Conservation (phyloP, 2,113 vertebrate species). For the Spermophilus dauricus region DNA sequence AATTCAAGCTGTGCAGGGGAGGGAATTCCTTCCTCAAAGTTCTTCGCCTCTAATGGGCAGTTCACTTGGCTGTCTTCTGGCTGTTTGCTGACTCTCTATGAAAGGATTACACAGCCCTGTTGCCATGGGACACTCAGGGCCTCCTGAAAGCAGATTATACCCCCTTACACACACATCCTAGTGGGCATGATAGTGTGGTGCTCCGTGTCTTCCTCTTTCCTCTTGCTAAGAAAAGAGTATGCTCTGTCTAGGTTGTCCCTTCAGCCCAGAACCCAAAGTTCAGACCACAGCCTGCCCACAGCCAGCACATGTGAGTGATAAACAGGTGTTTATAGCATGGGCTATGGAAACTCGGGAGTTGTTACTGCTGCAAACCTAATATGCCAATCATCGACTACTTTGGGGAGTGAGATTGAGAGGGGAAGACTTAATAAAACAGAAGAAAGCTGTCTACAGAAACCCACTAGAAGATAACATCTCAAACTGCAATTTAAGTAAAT, state of each 20-base stretch:
- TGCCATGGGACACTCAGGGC: not conserved
- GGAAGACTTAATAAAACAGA: not conserved
- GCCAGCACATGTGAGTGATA: not conserved
- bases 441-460: not conserved
- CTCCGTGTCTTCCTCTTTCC: not conserved
- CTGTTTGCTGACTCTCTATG: not conserved
- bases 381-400: not conserved
- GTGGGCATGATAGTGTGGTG: rapidly evolving
- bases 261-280: not conserved
- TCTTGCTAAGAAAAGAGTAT: not conserved
- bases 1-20: not conserved
- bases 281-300: not conserved
- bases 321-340: not conserved
- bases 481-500: not conserved
- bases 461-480: not conserved
- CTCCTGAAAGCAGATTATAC: not conserved
- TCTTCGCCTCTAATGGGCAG: not conserved
- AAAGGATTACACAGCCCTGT: not conserved
- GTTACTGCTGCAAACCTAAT: not conserved
- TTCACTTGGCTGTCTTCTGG: not conserved
- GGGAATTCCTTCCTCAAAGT: not conserved
- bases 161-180: not conserved
- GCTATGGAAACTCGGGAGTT: not conserved
- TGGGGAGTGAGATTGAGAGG: not conserved
- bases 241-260: not conserved